phyloP scores from a whole-genome alignment of 2,888 invertebrate genomes.

The Cephus rjabovi region DNA sequence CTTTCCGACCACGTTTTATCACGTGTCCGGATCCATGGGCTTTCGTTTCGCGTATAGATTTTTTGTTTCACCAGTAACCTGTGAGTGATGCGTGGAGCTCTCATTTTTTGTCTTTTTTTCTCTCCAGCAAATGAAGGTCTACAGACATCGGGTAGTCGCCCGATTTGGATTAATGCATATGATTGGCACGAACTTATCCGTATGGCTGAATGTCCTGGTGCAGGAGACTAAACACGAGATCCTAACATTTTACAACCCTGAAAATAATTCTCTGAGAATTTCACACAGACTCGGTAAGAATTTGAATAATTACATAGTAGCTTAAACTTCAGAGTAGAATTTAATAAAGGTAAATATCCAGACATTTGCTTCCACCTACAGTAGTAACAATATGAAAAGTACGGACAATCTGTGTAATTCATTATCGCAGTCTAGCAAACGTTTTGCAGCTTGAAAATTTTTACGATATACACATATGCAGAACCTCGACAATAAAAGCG shows the following conservation, averaged over 20 bases:
- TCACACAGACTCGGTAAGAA: constrained; percentile 80
- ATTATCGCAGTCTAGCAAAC: neutral
- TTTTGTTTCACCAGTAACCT: neutral
- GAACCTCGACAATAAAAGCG: neutral
- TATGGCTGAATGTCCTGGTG: constrained; percentile 95
- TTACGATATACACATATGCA: neutral
- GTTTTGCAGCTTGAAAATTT: neutral
- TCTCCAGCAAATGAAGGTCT: constrained; percentile 88
- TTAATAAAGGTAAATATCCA: neutral
- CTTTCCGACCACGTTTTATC: neutral
- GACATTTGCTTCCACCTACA: neutral
- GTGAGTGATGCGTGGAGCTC: neutral
- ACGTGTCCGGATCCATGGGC: neutral
- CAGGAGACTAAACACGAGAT: constrained; percentile 97
- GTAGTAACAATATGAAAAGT: neutral
- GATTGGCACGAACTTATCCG: constrained; percentile 97
- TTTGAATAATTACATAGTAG: neutral
- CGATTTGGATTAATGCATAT: constrained; percentile 98
- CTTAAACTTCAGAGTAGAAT: neutral
- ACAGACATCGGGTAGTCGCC: constrained; percentile 88
- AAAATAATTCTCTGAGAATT: constrained; percentile 84
- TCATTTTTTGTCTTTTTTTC: constrained; percentile 31
- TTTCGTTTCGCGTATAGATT: neutral
- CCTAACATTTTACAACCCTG: constrained; percentile 89
- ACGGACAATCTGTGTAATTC: neutral